phyloP scores from a whole-genome alignment of 2,797 vertebrate species.

The Martes flavigula region DNA sequence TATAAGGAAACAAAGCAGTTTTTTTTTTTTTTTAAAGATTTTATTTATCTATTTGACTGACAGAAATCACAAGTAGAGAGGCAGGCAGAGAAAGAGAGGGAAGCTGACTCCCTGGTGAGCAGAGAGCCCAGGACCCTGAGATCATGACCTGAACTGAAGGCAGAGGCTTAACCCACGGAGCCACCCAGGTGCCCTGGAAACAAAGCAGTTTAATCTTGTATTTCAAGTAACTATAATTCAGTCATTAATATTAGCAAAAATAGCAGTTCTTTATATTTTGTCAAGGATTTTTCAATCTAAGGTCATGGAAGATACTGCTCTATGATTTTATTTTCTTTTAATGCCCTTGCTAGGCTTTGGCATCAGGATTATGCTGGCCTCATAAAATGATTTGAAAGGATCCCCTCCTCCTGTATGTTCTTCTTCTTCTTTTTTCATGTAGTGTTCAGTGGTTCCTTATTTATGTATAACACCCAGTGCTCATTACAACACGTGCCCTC shows the following conservation, averaged over 20 bases:
- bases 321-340: background rate
- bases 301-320: background rate
- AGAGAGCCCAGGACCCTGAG: too few species aligned
- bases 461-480: too few species aligned
- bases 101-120: too few species aligned
- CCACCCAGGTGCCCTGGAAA: background rate
- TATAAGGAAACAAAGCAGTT: background rate
- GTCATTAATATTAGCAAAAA: background rate
- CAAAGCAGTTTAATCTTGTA: background rate
- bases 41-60: too few species aligned
- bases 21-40: too few species aligned
- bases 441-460: too few species aligned
- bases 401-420: background rate
- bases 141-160: too few species aligned
- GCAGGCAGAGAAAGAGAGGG: too few species aligned
- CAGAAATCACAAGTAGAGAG: too few species aligned
- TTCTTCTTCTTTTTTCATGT: background rate
- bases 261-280: background rate
- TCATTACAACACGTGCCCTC: too few species aligned
- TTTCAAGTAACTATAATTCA: background rate
- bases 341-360: background rate
- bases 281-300: background rate
- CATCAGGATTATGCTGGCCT: background rate
- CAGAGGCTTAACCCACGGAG: too few species aligned
- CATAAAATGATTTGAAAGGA: background rate